Conservation (phyloP, 2,113 vertebrate genomes). For the Charadrius vociferus region DNA sequence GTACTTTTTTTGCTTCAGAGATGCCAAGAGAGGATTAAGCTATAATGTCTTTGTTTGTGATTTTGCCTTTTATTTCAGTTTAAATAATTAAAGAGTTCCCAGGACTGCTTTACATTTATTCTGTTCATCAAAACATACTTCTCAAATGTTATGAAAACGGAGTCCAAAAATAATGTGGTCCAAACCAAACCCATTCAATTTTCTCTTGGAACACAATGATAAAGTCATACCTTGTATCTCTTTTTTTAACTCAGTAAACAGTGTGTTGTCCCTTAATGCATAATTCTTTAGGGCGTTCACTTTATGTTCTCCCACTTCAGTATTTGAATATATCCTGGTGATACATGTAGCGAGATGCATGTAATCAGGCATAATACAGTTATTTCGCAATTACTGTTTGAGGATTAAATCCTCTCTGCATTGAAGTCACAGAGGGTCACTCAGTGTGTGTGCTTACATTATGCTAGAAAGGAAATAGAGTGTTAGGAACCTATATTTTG, state of each 20-base stretch:
- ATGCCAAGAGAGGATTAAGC: conserved; percentile 71
- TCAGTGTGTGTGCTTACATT: neutral
- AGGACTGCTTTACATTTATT: conserved; percentile 53
- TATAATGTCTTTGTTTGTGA: conserved; percentile 56
- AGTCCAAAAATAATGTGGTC: conserved; percentile 10
- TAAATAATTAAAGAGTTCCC: conserved; percentile 72
- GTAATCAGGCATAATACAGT: neutral
- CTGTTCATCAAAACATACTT: conserved; percentile 60
- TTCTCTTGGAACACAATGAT: neutral
- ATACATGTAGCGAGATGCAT: neutral
- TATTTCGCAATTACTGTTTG: neutral
- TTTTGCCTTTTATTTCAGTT: conserved; percentile 72
- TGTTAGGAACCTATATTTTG: neutral
- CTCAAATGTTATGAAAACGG: conserved; percentile 29
- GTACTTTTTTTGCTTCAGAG: conserved; percentile 50
- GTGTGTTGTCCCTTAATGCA: neutral
- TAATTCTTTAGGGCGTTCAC: neutral
- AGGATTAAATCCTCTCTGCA: neutral
- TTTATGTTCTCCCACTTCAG: neutral
- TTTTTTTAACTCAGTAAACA: neutral
- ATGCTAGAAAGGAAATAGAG: neutral
- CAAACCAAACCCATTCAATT: neutral
- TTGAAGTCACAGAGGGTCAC: neutral
- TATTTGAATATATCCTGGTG: neutral
- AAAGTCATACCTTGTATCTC: neutral